phyloP scores from a whole-genome alignment of 2,888 invertebrate genomes.

The Thecocarcelia acutangulata region DNA sequence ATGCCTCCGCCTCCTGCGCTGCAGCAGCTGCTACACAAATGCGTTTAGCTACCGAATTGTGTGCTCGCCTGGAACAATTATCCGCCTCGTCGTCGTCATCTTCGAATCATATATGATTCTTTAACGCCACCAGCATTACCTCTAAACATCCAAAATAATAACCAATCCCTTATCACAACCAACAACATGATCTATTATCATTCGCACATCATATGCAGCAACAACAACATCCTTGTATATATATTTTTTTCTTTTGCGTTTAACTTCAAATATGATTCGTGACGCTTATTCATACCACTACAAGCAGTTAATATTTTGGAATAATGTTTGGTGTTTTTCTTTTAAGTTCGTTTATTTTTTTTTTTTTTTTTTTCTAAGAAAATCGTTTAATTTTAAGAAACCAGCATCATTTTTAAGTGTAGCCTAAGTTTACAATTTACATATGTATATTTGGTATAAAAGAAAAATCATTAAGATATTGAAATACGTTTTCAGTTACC shows the following conservation, averaged over 20 bases:
- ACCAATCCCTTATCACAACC: slow-evolving; percentile 19
- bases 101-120: slow-evolving; percentile 59
- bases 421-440: slow-evolving; percentile 39
- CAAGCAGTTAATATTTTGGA: slow-evolving; percentile 39
- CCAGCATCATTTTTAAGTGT: slow-evolving; percentile 26
- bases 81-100: slow-evolving; percentile 76
- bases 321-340: slow-evolving; percentile 43
- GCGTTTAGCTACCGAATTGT: slow-evolving; percentile 82
- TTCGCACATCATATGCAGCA: slow-evolving; percentile 16
- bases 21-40: slow-evolving; percentile 79
- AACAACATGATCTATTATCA: slow-evolving; percentile 1
- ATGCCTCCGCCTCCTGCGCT: slow-evolving; percentile 72
- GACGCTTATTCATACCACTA: slow-evolving; percentile 8
- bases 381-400: slow-evolving; percentile 56
- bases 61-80: slow-evolving; percentile 83
- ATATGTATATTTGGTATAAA: slow-evolving; percentile 10
- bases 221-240: slow-evolving; percentile 12
- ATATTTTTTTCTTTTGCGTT: slow-evolving; percentile 7
- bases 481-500: slow-evolving; percentile 48
- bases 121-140: slow-evolving; percentile 28
- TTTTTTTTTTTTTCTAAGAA: slow-evolving; percentile 57
- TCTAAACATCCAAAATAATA: slow-evolving; percentile 49
- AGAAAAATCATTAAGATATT: slow-evolving; percentile 25
- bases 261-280: not conserved
- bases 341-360: slow-evolving; percentile 23